Conservation (phyloP, 2,113 vertebrate genomes). For the Cyanoderma ruficeps region DNA sequence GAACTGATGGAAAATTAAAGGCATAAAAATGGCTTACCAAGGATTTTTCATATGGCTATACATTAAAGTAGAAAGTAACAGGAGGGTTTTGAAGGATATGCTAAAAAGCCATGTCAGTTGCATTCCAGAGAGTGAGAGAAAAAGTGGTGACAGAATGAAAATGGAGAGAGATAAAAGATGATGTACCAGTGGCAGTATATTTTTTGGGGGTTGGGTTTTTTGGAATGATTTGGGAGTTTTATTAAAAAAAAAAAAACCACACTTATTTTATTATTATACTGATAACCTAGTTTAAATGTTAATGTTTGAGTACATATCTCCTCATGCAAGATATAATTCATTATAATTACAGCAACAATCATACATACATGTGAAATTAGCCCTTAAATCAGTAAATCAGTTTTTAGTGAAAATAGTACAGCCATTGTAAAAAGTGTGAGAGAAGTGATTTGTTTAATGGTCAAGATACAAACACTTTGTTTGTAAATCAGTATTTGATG, state of each 20-base stretch:
- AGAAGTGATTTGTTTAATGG: neutral
- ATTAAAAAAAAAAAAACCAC: neutral
- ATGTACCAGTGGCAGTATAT: neutral
- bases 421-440: neutral
- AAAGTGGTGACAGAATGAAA: conserved; percentile 45
- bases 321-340: conserved; percentile 33
- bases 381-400: neutral
- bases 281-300: conserved; percentile 43
- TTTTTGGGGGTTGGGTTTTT: neutral
- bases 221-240: neutral
- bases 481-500: neutral
- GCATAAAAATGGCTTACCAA: conserved; percentile 28
- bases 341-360: conserved; percentile 32
- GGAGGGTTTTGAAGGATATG: conserved; percentile 45
- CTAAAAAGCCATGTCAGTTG: conserved; percentile 29
- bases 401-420: neutral
- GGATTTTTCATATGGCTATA: conserved; percentile 17
- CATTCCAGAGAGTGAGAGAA: neutral
- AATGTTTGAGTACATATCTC: conserved; percentile 41
- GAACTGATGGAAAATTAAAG: conserved; percentile 29
- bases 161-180: conserved; percentile 35
- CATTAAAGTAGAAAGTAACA: conserved; percentile 54
- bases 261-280: conserved; percentile 11
- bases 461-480: neutral
- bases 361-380: neutral